Conservation (phyloP, 2,888 invertebrate species). For the Molanna angustata region DNA sequence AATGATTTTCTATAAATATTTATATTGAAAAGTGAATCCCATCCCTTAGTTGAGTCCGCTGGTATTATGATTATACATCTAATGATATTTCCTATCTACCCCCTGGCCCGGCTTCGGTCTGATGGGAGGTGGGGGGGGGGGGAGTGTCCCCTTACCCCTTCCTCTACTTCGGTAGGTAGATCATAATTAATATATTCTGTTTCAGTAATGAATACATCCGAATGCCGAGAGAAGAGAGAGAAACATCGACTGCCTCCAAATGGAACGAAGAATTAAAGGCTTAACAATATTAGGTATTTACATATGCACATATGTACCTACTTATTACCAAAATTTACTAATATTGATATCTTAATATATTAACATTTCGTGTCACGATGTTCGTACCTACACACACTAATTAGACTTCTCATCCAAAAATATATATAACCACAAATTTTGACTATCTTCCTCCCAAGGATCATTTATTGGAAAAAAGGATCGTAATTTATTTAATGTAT, state of each 20-base stretch:
- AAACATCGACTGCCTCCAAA: background rate
- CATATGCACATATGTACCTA: no score
- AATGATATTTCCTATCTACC: conserved; percentile 4
- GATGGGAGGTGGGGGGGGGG: background rate
- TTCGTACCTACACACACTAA: no score
- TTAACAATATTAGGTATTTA: background rate
- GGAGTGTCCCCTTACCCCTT: background rate
- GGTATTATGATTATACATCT: conserved; percentile 17
- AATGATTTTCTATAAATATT: no score
- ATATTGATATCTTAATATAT: no score
- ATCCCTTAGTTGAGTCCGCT: conserved; percentile 28
- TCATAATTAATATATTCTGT: conserved; percentile 21
- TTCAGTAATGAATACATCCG: conserved; percentile 19
- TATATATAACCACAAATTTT: no score
- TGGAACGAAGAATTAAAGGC: background rate
- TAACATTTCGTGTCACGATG: no score
- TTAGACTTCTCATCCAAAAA: no score
- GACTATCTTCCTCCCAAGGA: no score
- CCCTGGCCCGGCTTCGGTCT: conserved; percentile 1
- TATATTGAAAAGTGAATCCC: no score
- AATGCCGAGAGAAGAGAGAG: background rate
- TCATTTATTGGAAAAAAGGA: no score
- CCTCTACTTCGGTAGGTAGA: conserved; percentile 5
- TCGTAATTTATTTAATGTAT: no score
- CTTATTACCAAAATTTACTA: no score